These are phyloP conservation scores for Spodoptera frugiperda DNA, from an alignment of 1,140 invertebrate genomes.

Conservation along the genomic window DNA sequence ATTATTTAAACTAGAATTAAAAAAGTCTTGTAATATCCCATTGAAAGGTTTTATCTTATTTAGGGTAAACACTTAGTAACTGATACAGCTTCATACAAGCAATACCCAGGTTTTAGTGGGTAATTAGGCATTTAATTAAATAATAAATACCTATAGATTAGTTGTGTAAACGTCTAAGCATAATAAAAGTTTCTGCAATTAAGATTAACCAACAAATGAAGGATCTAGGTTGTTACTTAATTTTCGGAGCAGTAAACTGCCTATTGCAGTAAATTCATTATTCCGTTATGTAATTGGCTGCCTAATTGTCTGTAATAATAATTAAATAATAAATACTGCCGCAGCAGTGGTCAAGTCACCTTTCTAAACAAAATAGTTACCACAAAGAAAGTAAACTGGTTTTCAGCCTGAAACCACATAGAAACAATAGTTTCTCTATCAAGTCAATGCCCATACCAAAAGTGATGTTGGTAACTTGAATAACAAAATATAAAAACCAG, in stretches of 20 bases:
- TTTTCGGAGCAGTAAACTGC: background rate
- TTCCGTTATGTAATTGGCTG: background rate
- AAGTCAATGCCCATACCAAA: background rate
- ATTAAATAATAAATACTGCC: too few species aligned
- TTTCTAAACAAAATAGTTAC: background rate
- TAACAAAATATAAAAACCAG: conserved; percentile 13
- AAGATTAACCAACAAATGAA: background rate
- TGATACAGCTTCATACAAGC: too few species aligned
- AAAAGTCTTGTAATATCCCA: too few species aligned
- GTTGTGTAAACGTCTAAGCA: too few species aligned
- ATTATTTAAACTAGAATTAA: too few species aligned
- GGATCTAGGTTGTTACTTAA: background rate
- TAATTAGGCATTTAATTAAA: too few species aligned
- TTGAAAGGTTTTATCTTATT: too few species aligned
- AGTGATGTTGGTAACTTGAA: background rate
- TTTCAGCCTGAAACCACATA: conserved; percentile 2
- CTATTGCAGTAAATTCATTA: background rate
- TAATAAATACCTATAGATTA: too few species aligned
- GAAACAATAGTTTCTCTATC: background rate
- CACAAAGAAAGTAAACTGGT: background rate
- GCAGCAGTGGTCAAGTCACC: background rate
- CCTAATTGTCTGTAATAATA: conserved; percentile 3
- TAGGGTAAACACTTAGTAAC: too few species aligned
- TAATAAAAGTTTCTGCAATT: too few species aligned
- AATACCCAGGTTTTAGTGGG: too few species aligned